phyloP scores from a whole-genome alignment of 1,140 invertebrate species.

The Ylistrum balloti region DNA sequence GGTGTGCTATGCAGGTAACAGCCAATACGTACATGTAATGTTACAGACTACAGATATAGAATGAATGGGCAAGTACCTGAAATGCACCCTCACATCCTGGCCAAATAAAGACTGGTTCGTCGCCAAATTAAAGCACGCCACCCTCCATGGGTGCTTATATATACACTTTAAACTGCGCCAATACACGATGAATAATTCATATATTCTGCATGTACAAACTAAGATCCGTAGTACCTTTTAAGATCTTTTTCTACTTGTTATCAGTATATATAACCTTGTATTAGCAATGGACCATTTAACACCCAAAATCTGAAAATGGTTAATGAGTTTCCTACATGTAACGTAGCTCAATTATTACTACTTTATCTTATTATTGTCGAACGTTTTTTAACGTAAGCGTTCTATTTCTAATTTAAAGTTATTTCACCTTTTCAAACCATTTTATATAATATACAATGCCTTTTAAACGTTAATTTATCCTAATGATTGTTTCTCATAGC shows the following conservation, averaged over 20 bases:
- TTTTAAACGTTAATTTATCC: too few species aligned
- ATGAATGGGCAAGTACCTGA: not conserved
- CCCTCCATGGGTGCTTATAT: not conserved
- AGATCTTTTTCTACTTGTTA: not conserved
- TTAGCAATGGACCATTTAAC: not conserved
- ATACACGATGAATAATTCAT: slow-evolving; percentile 23
- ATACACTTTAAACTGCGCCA: not conserved
- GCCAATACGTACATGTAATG: not conserved
- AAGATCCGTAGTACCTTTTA: not conserved
- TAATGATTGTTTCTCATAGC: too few species aligned
- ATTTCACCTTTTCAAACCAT: too few species aligned
- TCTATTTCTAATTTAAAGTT: too few species aligned
- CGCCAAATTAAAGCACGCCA: not conserved
- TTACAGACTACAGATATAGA: not conserved
- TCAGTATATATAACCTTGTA: not conserved
- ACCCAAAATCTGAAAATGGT: too few species aligned
- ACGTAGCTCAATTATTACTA: too few species aligned
- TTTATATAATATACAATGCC: too few species aligned
- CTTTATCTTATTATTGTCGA: too few species aligned
- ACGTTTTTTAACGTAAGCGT: too few species aligned
- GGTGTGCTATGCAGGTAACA: not conserved
- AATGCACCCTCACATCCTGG: slow-evolving; percentile 12
- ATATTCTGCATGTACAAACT: not conserved
- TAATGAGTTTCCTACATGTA: too few species aligned
- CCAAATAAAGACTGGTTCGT: not conserved